Evolutionary conservation across 2,113 vertebrate species (phyloP), one percentile per base, ranked within the genome.

Genomic region (Scomber colias): DNA sequence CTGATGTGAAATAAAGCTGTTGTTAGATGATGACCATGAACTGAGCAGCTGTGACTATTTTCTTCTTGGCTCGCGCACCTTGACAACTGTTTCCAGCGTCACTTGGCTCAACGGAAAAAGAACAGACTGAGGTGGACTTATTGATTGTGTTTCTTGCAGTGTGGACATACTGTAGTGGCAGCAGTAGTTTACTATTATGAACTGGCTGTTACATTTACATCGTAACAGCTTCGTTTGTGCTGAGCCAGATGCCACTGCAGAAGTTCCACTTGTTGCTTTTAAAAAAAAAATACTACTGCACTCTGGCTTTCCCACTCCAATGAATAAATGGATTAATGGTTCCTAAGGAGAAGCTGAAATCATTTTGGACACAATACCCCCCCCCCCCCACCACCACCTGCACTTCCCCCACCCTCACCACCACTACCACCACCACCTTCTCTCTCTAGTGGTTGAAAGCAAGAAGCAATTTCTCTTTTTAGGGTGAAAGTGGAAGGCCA

Each of bases 401-500:
- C 21, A 21, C 21, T 27, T 27, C 24, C 24, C 24, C 24, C 24
- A 27, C 3, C 24, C 3, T 27, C 24, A 27, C 24, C 24, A 27
- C 24, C 15, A 40, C 35, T 40, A 1, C 35, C 6, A 40, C 67
- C 57, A 55, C 51, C 67, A 48, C 62, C 44, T 54, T 60, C 63
- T 44, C 71, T 89, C 53, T 84, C 63, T 44, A 61, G 75, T 85
- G 82, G 80, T 71, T 81, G 75, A 90, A 86, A 84, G 76, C 78
- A 84, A 84, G 71, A 87, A 85, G 83, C 77, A 85, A 82, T 89
- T 87, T 78, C 77, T 90, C 56, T 56, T 84, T 87, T 88, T 80
- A 79, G 73, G 86, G 62, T 77, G 70, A 81, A 79, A 88, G 81
- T 85, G 74, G 79, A 85, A 83, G 82, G 62, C 77, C 85, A 85